Conservation (phyloP, 2,797 vertebrate genomes). For the Thalassophryne amazonica region DNA sequence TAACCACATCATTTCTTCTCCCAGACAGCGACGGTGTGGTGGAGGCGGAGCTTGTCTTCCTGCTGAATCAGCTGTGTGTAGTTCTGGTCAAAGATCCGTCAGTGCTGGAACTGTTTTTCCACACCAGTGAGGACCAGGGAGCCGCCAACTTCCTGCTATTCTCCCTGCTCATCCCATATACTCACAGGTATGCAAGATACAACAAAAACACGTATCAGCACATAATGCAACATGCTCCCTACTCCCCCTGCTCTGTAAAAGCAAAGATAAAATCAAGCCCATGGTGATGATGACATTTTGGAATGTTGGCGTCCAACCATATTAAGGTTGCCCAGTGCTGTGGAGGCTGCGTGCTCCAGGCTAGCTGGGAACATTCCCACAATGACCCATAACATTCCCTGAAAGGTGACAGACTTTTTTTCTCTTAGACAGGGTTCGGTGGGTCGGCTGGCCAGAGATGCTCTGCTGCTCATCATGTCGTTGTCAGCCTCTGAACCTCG, state of each 20-base stretch:
- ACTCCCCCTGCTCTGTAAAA: too few species aligned
- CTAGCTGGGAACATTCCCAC: too few species aligned
- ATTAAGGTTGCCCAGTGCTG: too few species aligned
- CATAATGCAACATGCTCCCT: neutral
- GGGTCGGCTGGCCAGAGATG: conserved; percentile 90
- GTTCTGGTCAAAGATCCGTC: conserved; percentile 92
- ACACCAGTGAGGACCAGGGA: conserved; percentile 93
- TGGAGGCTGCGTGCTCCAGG: too few species aligned
- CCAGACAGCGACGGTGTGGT: conserved; percentile 77
- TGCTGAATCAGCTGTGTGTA: conserved; percentile 88
- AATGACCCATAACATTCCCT: too few species aligned
- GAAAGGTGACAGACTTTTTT: too few species aligned
- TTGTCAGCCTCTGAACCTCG: conserved; percentile 85
- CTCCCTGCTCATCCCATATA: conserved; percentile 93
- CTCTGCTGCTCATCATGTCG: conserved; percentile 93
- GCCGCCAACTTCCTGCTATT: conserved; percentile 96
- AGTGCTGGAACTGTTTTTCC: conserved; percentile 93
- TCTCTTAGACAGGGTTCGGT: conserved; percentile 84
- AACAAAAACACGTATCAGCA: neutral
- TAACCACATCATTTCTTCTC: neutral
- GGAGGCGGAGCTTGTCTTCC: conserved; percentile 86
- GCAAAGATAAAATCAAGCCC: too few species aligned
- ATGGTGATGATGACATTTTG: too few species aligned
- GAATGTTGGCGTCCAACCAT: too few species aligned
- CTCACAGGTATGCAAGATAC: conserved; percentile 77